Evolutionary conservation across 2,113 vertebrate genomes (phyloP).

Genomic region (Pica pica): DNA sequence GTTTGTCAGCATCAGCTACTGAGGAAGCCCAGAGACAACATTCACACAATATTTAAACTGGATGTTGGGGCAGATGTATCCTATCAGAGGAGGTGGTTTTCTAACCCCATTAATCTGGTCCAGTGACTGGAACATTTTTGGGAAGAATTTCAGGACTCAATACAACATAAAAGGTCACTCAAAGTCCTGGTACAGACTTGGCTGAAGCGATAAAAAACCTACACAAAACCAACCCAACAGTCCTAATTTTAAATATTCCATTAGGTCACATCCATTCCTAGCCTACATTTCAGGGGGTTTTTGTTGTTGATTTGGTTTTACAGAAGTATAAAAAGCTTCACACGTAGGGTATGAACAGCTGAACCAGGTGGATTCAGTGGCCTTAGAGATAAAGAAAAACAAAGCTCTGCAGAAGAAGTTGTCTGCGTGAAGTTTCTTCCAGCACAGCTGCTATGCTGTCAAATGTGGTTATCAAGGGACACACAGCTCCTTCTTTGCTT

Average conservation of each 20-base stretch:
- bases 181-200: neutral
- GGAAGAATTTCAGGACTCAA: neutral
- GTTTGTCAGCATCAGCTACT: neutral
- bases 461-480: neutral
- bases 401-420: neutral
- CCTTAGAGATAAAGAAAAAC: neutral
- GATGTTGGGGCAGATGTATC: neutral
- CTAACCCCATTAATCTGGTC: neutral
- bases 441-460: neutral
- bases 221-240: neutral
- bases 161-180: neutral
- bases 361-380: neutral
- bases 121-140: neutral
- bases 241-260: neutral
- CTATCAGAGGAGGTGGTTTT: neutral
- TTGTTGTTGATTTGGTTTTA: neutral
- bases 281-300: accelerated
- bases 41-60: neutral
- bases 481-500: neutral
- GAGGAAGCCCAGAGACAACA: neutral
- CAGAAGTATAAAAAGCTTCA: neutral
- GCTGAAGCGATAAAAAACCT: neutral
- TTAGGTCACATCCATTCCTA: neutral
- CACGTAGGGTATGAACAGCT: neutral
- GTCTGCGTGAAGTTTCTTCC: neutral